Evolutionary conservation across 1,140 invertebrate species (phyloP).

Genomic region (Mya arenaria): DNA sequence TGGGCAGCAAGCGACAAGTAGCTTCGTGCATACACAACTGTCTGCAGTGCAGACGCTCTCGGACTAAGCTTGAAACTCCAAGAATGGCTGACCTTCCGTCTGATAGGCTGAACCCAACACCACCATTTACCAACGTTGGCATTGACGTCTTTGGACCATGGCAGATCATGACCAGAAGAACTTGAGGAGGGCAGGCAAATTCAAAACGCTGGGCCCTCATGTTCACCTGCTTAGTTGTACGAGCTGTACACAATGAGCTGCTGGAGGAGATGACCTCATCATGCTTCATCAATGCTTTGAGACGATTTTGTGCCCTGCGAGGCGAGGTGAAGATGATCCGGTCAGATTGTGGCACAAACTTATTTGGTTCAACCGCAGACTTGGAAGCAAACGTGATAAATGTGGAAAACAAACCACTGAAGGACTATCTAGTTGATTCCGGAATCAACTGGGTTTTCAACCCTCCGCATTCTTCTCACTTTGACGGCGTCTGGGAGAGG

Average conservation of each 20-base stretch:
- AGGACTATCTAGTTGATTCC: not conserved
- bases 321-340: constrained; percentile 46
- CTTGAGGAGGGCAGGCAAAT: constrained; percentile 15
- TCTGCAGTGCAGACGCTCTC: too few relatives aligned
- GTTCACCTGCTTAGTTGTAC: constrained; percentile 52
- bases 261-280: constrained; percentile 36
- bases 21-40: too few relatives aligned
- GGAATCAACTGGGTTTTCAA: constrained; percentile 41
- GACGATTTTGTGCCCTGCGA: constrained; percentile 50
- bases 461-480: constrained; percentile 51
- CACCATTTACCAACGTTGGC: constrained; percentile 26
- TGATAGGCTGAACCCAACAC: not conserved
- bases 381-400: not conserved
- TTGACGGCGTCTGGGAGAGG: constrained; percentile 61
- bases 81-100: not conserved
- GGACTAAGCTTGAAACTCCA: too few relatives aligned
- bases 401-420: not conserved
- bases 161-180: not conserved
- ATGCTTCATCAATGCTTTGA: constrained; percentile 57
- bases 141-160: constrained; percentile 45
- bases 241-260: constrained; percentile 57
- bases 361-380: not conserved
- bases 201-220: constrained; percentile 54
- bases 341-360: constrained; percentile 60
- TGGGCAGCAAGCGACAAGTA: too few relatives aligned